Percentiles rank a stretch among this genome's conserved stretches.
These are phyloP conservation scores for Apostichopus japonicus DNA, from an alignment of 35 echinoderm and acorn worm genomes.

Conservation along the genomic window DNA sequence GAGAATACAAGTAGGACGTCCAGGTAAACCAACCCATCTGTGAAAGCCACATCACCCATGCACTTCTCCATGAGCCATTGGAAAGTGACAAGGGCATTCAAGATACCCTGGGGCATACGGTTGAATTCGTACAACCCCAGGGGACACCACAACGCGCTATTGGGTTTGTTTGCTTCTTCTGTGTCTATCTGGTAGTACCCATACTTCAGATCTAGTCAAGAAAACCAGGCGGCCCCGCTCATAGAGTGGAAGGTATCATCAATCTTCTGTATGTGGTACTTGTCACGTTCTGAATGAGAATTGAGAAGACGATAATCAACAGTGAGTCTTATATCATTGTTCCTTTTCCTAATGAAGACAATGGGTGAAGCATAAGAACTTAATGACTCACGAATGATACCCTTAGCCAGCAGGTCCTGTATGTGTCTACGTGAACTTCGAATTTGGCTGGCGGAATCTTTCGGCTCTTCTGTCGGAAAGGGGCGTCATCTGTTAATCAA, in stretches of 20 bases:
- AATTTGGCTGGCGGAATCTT: conserved; percentile 65
- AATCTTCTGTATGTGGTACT: conserved; percentile 69
- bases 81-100: conserved; percentile 71
- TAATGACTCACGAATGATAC: conserved; percentile 65
- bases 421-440: conserved; percentile 2
- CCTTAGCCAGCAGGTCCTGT: conserved; percentile 61
- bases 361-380: conserved; percentile 57
- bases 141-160: conserved; percentile 78
- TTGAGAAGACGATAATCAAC: neutral
- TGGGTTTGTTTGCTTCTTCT: conserved; percentile 55
- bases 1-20: conserved; percentile 72
- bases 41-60: conserved; percentile 50
- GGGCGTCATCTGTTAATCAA: conserved; percentile 53
- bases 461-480: conserved; percentile 53
- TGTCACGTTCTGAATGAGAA: conserved; percentile 58
- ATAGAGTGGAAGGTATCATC: conserved; percentile 73
- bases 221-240: neutral
- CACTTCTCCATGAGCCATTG: conserved; percentile 74
- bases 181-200: conserved; percentile 40
- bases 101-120: conserved; percentile 72
- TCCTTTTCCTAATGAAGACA: conserved; percentile 1
- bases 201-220: conserved; percentile 62
- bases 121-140: conserved; percentile 67
- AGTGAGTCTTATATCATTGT: too few relatives aligned
- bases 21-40: conserved; percentile 66